These are phyloP conservation scores for Zapornia atra DNA, from an alignment of 2,113 vertebrate genomes.

Conservation along the genomic window DNA sequence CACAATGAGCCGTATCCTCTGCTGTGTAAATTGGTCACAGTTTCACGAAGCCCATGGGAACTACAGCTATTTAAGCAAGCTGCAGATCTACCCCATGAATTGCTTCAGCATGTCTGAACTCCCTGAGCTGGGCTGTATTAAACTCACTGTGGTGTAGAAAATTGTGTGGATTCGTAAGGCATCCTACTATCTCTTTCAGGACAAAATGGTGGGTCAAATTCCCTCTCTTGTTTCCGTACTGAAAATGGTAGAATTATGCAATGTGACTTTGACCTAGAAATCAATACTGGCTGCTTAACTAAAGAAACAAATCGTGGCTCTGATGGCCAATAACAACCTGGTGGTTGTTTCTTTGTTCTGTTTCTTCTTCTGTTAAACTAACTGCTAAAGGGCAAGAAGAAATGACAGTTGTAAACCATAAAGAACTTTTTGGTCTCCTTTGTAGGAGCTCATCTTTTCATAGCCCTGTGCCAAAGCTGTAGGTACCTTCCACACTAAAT, in stretches of 20 bases:
- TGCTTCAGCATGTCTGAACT: slow-evolving; percentile 18
- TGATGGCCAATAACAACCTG: slow-evolving; percentile 30
- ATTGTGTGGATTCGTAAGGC: background rate
- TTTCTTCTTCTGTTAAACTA: slow-evolving; percentile 5
- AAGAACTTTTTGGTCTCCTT: slow-evolving; percentile 44
- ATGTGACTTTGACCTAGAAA: background rate
- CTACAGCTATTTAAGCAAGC: background rate
- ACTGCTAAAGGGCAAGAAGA: slow-evolving; percentile 28
- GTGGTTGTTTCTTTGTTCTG: slow-evolving; percentile 25
- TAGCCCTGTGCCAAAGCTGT: background rate
- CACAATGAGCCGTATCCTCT: background rate
- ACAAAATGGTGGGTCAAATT: background rate
- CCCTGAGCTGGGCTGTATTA: background rate
- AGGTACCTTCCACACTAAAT: background rate
- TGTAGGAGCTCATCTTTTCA: slow-evolving; percentile 26
- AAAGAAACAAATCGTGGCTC: slow-evolving; percentile 4
- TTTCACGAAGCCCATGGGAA: background rate
- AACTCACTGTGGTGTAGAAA: background rate
- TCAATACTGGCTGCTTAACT: slow-evolving; percentile 37
- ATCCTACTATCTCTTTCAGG: background rate
- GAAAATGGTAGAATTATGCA: slow-evolving; percentile 36
- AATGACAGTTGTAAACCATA: background rate
- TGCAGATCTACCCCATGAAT: background rate
- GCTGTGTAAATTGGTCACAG: background rate
- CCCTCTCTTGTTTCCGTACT: background rate